Evolutionary conservation across 2,113 vertebrate species (phyloP).

Genomic region (Leptobrachium ailaonicum): DNA sequence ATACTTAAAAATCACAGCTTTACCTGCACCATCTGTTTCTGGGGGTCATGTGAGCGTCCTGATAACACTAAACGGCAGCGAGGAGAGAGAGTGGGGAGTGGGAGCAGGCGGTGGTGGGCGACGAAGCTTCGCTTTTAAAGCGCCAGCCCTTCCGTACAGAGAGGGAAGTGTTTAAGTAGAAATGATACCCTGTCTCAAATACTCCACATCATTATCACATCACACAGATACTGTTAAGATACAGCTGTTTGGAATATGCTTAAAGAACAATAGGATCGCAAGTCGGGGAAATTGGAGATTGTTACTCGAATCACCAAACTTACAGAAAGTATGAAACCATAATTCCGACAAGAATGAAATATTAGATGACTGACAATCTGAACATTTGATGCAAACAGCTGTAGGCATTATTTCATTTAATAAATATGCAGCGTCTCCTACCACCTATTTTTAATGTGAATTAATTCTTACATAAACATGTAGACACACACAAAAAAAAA

Average conservation of each 20-base stretch:
- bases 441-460: too few relatives aligned
- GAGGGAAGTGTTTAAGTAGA: background rate
- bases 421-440: too few relatives aligned
- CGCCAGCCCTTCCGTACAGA: background rate
- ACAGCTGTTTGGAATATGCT: background rate
- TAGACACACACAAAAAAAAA: too few relatives aligned
- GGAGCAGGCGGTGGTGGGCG: background rate
- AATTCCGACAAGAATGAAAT: too few relatives aligned
- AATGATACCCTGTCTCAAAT: background rate
- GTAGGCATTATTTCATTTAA: too few relatives aligned
- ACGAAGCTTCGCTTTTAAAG: background rate
- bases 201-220: conserved; percentile 2
- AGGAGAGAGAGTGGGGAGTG: background rate
- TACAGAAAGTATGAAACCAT: too few relatives aligned
- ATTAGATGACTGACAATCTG: too few relatives aligned
- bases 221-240: background rate
- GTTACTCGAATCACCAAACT: too few relatives aligned
- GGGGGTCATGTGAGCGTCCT: conserved; percentile 48
- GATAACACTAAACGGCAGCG: conserved; percentile 42
- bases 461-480: too few relatives aligned
- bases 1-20: conserved; percentile 52
- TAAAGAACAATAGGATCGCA: too few relatives aligned
- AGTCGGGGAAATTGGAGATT: too few relatives aligned
- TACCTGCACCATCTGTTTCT: conserved; percentile 57
- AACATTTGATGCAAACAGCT: too few relatives aligned